Evolutionary conservation across 2,113 vertebrate genomes (phyloP).

Genomic region (Platanista minor): DNA sequence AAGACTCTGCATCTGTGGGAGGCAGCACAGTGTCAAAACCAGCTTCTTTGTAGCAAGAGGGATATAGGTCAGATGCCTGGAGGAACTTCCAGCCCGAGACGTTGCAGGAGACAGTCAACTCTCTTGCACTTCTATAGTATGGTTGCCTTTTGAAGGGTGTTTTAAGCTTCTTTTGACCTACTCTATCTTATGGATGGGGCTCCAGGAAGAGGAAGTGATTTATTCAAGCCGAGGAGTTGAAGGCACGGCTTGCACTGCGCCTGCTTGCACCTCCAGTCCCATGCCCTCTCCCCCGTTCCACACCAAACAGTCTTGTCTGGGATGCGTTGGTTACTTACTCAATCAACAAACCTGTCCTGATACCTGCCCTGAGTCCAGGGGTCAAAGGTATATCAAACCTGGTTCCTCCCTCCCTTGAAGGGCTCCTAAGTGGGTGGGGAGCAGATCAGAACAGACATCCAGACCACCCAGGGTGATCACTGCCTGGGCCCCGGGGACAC

Average conservation of each 20-base stretch:
- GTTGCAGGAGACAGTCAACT: not conserved
- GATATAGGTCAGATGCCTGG: not conserved
- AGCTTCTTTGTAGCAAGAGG: not conserved
- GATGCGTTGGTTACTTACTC: not conserved
- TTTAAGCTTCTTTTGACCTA: not conserved
- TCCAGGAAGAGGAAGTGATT: not conserved
- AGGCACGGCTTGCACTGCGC: not conserved
- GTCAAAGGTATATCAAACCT: not conserved
- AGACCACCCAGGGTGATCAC: not conserved
- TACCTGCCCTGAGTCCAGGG: not conserved
- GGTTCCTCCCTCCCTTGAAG: not conserved
- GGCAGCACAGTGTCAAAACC: not conserved
- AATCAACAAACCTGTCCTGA: not conserved
- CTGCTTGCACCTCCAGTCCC: not conserved
- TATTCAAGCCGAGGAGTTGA: not conserved
- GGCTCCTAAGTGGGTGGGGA: not conserved
- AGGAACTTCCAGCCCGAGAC: constrained; percentile 2
- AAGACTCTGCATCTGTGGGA: not conserved
- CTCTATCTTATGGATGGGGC: not conserved
- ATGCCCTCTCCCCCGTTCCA: not conserved
- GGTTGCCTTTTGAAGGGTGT: not conserved
- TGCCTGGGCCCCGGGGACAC: not conserved
- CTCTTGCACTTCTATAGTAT: not conserved
- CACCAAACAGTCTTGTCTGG: not conserved
- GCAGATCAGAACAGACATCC: not conserved